These are phyloP conservation scores for Hemibagrus wyckioides DNA, from an alignment of 2,113 vertebrate genomes.

Conservation along the genomic window DNA sequence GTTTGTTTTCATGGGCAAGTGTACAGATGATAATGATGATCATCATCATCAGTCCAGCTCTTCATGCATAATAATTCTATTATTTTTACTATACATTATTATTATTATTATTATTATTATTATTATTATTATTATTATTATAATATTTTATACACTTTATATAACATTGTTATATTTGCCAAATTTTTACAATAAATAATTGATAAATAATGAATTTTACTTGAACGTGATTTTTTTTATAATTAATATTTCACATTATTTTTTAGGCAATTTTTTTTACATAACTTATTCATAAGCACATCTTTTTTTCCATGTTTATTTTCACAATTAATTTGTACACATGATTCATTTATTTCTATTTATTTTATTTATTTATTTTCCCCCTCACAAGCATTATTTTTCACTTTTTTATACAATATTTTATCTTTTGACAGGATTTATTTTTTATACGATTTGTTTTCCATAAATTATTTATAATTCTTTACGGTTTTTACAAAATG, in stretches of 20 bases:
- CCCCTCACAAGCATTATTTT: neutral
- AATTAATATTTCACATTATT: neutral
- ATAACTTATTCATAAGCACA: neutral
- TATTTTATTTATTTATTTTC: neutral
- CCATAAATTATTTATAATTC: too few species aligned
- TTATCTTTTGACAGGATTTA: neutral
- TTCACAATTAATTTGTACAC: neutral
- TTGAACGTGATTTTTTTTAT: neutral
- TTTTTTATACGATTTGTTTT: too few species aligned
- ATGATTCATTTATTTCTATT: neutral
- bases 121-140: too few species aligned
- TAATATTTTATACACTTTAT: neutral
- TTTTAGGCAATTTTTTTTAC: neutral
- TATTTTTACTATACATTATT: too few species aligned
- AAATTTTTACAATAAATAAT: neutral
- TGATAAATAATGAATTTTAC: too few species aligned
- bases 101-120: too few species aligned
- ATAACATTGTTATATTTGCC: neutral
- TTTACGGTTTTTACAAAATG: too few species aligned
- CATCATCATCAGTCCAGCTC: neutral
- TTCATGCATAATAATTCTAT: too few species aligned
- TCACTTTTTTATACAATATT: neutral
- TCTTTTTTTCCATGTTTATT: neutral
- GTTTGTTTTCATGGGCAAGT: slow-evolving; percentile 6
- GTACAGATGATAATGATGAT: neutral